Percentiles rank a stretch among this genome's conserved stretches.
These are phyloP conservation scores for Progne subis DNA, from an alignment of 2,113 vertebrate species.

Conservation along the genomic window DNA sequence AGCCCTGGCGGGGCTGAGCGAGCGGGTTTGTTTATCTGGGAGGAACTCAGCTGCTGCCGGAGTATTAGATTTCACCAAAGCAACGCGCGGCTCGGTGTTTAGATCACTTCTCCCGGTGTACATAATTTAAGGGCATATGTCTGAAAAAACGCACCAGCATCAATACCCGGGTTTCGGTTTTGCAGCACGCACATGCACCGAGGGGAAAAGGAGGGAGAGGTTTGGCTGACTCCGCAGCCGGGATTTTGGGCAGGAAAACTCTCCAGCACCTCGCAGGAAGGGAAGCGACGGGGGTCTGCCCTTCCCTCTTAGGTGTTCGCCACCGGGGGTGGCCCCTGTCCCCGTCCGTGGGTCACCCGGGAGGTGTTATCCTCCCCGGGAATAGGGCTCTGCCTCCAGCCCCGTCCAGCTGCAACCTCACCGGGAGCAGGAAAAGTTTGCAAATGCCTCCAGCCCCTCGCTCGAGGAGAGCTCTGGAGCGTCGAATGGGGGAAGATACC, in stretches of 20 bases:
- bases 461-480: neutral
- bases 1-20: slow-evolving; percentile 48
- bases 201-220: neutral
- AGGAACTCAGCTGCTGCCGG: slow-evolving; percentile 50
- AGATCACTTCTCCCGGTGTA: slow-evolving; percentile 58
- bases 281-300: accelerated
- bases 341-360: neutral
- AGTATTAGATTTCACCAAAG: slow-evolving; percentile 57
- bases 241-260: neutral
- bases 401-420: neutral
- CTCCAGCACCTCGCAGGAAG: neutral
- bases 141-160: slow-evolving; percentile 23
- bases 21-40: slow-evolving; percentile 62
- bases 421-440: slow-evolving; percentile 50
- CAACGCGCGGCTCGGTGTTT: slow-evolving; percentile 44
- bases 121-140: slow-evolving; percentile 65
- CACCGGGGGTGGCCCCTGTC: neutral
- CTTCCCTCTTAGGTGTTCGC: neutral
- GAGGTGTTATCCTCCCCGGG: neutral
- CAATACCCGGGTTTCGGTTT: slow-evolving; percentile 28
- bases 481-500: neutral
- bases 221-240: neutral
- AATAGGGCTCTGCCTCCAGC: neutral
- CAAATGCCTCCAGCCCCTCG: neutral
- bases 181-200: neutral